Base-by-base conservation (phyloP, 1,140 invertebrate species). In the Scaptomyza hsui region DNA sequence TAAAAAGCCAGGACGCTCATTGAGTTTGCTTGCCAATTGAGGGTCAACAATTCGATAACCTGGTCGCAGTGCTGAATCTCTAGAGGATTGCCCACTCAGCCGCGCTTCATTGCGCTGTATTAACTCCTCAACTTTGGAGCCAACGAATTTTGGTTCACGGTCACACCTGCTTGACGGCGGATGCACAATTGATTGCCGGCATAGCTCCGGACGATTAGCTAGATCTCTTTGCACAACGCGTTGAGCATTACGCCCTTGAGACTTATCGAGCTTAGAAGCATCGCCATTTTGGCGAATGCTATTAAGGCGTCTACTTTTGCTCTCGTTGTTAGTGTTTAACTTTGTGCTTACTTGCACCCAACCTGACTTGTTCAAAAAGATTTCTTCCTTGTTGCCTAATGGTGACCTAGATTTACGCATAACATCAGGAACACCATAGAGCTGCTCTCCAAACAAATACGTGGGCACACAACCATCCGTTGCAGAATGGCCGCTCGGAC, bases 301-400 rank as follows among this genome's bases (percentile, higher is more conserved):
- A 51, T 67, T 77, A 4, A 75, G 59, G 7, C 78, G 67, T 3
- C 68, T 67, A 51, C 64, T 75, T 16, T 90, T 78, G 16, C 78
- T 72, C 18, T 69, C 72, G 29, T 5, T 26, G 5, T 39, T 39
- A 12, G 48, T 55, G 6, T 61, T 47, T 6, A 72, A 64, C 37
- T 83, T 90, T 1, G 75, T 76, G 51, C 88, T 91, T 12, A 91
- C 91, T 35, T 91, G 90, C 7, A 91, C 90, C 90, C 90, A 91
- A 19, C 91, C 91, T 12, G 91, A 91, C 52, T 91, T 91, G 72
- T 91, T 91, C 0, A 91, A 56, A 37, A 79, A 91, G 35, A 91
- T 91, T 47, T 91, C 90, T 59, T 91, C 88, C 24, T 88, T 90
- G 41, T 75, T 88, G 26, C 55, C 55, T 12, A 61, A 47, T 0